Conservation (phyloP, 1,140 invertebrate genomes). For the Zaprionus africanus region DNA sequence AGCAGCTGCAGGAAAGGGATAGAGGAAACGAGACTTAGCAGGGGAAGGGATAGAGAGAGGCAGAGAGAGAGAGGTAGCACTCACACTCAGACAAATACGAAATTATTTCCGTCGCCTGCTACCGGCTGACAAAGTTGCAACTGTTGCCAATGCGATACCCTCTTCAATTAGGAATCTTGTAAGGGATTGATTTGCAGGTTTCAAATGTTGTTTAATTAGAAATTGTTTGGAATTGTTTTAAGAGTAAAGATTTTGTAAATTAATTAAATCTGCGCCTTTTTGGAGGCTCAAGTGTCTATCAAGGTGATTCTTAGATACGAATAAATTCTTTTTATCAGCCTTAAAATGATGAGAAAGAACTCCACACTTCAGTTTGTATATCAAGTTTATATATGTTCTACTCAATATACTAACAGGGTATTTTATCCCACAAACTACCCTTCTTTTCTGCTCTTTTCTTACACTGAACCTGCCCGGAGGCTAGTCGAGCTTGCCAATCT, state of each 20-base stretch:
- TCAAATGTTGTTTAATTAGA: not conserved
- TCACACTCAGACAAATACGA: conserved; percentile 32
- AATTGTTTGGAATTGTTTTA: not conserved
- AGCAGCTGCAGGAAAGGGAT: not conserved
- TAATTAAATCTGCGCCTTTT: no score
- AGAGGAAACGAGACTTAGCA: not conserved
- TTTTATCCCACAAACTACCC: not conserved
- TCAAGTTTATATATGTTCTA: no score
- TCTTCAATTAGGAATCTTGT: not conserved
- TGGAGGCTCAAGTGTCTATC: no score
- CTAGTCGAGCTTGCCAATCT: not conserved
- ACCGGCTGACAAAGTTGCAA: conserved; percentile 38
- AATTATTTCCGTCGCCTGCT: conserved; percentile 51
- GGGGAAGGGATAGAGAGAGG: not conserved
- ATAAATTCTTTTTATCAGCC: not conserved
- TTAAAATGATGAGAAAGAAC: not conserved
- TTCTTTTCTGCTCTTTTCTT: not conserved
- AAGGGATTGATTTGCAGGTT: not conserved
- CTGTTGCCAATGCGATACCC: conserved; percentile 15
- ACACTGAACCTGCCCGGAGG: not conserved
- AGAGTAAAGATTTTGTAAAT: not conserved
- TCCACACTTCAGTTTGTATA: not conserved
- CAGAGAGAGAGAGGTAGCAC: not conserved
- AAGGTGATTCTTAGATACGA: not conserved
- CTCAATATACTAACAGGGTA: not conserved